Evolutionary conservation across 2,888 invertebrate species (phyloP).

Genomic region (Drosophila villosipedis): DNA sequence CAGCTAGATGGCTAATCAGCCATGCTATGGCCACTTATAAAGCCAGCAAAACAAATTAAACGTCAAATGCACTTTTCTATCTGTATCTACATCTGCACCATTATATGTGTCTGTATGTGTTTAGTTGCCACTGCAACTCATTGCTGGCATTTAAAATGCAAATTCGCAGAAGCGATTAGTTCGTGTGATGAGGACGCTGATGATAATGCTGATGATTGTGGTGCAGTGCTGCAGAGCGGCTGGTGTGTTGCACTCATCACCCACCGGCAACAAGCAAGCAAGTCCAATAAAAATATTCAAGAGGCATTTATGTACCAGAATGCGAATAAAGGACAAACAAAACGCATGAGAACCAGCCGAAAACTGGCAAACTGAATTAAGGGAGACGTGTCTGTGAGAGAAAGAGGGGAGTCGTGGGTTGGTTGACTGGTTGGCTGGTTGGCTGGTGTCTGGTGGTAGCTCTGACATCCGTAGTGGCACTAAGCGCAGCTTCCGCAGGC

Average conservation of each 20-base stretch:
- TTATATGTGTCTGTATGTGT: constrained; percentile 15
- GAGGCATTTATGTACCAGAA: constrained; percentile 67
- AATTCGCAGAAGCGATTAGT: constrained; percentile 76
- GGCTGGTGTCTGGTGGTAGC: constrained; percentile 45
- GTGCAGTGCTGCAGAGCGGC: background rate
- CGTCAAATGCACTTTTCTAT: constrained; percentile 30
- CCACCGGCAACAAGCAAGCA: constrained; percentile 33
- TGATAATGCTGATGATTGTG: constrained; percentile 17
- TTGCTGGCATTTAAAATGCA: constrained; percentile 67
- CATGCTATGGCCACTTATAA: constrained; percentile 65
- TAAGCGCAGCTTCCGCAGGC: constrained; percentile 72
- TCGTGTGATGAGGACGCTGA: constrained; percentile 46
- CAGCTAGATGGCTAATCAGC: constrained; percentile 66
- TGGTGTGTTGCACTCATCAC: constrained; percentile 14
- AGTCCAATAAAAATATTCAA: constrained; percentile 82
- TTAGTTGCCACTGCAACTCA: constrained; percentile 27
- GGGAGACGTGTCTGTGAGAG: constrained; percentile 1
- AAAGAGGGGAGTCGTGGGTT: constrained; percentile 1
- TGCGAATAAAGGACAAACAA: constrained; percentile 46
- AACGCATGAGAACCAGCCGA: constrained; percentile 51
- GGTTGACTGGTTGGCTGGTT: constrained; percentile 7
- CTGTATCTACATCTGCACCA: constrained; percentile 15
- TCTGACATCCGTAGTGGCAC: constrained; percentile 70
- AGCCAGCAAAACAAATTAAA: constrained; percentile 60
- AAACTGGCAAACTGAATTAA: constrained; percentile 71